Evolutionary conservation across 1,140 invertebrate species (phyloP).

Genomic region (Druon quercuslanigerum): DNA sequence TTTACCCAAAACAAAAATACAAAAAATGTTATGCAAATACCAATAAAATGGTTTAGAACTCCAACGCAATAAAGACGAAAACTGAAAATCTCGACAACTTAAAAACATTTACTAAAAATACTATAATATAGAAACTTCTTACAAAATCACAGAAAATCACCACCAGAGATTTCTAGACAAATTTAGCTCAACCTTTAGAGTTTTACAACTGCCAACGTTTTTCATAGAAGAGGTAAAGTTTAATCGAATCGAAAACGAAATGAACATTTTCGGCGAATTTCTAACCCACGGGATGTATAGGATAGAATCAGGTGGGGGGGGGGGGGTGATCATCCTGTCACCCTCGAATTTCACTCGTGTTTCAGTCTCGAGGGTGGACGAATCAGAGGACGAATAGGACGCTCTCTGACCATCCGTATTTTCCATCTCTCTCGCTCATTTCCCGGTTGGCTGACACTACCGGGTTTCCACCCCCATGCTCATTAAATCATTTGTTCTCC

Average conservation of each 20-base stretch:
- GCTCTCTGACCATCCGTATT: conserved; percentile 46
- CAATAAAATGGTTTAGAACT: too few relatives aligned
- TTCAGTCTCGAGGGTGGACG: conserved; percentile 53
- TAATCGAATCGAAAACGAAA: conserved; percentile 42
- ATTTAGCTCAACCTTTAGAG: conserved; percentile 16
- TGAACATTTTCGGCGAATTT: conserved; percentile 6
- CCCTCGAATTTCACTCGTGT: conserved; percentile 44
- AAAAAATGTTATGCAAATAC: too few relatives aligned
- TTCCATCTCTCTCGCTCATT: conserved; percentile 60
- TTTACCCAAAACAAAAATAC: neutral
- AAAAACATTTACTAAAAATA: too few relatives aligned
- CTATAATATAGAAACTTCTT: too few relatives aligned
- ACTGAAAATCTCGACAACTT: too few relatives aligned
- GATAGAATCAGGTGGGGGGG: neutral
- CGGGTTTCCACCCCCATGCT: conserved; percentile 66
- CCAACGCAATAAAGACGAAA: too few relatives aligned
- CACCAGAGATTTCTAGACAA: neutral
- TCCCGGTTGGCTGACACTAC: conserved; percentile 65
- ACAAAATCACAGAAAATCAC: too few relatives aligned
- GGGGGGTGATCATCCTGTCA: conserved; percentile 44
- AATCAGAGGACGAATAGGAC: conserved; percentile 49
- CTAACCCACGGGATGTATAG: neutral
- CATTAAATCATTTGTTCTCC: conserved; percentile 73
- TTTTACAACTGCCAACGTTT: neutral
- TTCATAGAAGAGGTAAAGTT: conserved; percentile 22